Evolutionary conservation across 1,140 invertebrate species (phyloP), one percentile per base, ranked within the genome.

Genomic region (Phortica variegata): DNA sequence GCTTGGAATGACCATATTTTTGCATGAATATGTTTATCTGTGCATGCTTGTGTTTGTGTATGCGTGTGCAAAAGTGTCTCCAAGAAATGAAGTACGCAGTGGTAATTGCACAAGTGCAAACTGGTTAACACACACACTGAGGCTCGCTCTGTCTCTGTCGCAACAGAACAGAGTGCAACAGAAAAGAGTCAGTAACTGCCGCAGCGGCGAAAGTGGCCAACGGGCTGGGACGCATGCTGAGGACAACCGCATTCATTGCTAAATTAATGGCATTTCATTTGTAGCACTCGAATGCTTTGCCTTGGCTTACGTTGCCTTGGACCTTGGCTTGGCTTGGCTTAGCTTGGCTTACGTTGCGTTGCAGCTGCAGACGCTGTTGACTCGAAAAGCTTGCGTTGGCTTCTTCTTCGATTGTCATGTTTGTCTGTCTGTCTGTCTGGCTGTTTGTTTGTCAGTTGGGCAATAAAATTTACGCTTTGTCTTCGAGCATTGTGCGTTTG

Each of bases 211-310:
- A 56, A 58, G 42, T 49, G 56, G 41, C 44, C 49, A 62, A 31
- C 40, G 38, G 43, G 34, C 34, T 44, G 23, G 2, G 13, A 18
- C 38, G 19, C 43, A 45, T 26, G 45, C 26, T 44, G 49, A 49
- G 55, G 48, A 52, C 63, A 68, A 69, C 63, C 63, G 54, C 63
- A 68, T 68, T 68, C 63, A 68, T 68, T 68, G 63, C 63, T 60
- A 68, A 68, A 68, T 68, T 68, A 68, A 68, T 68, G 63, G 60
- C 65, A 68, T 69, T 68, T 68, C 63, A 68, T 68, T 68, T 68
- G 63, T 26, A 26, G 23, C 23, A 26, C 10, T 6, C 5, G 23
- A 26, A 6, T 6, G 5, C 10, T 26, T 10, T 26, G 23, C 23
- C 23, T 26, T 26, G 23, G 23, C 23, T 26, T 26, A 5, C 23